phyloP scores from a whole-genome alignment of 2,113 vertebrate genomes.

The Aplodontia rufa region DNA sequence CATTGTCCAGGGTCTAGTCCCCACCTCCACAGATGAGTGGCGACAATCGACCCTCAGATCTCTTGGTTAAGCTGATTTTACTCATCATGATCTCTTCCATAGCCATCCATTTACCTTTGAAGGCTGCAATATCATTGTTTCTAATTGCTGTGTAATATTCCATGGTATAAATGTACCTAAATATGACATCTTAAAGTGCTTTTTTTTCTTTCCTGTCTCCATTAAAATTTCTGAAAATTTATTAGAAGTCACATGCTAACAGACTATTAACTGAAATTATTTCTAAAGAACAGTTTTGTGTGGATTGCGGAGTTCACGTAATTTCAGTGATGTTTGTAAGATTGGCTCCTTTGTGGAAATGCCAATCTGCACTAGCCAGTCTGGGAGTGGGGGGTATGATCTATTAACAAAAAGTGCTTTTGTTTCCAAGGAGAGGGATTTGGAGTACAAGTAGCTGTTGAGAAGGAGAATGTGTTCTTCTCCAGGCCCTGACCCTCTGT shows the following conservation, averaged over 20 bases:
- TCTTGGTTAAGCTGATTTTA: too few relatives aligned
- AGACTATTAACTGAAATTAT: not conserved
- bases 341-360: not conserved
- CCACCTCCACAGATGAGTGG: too few relatives aligned
- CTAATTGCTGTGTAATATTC: too few relatives aligned
- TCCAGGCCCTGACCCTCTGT: not conserved
- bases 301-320: not conserved
- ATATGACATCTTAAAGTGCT: not conserved
- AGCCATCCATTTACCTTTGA: too few relatives aligned
- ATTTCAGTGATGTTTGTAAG: not conserved
- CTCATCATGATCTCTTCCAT: too few relatives aligned
- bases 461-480: not conserved
- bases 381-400: not conserved
- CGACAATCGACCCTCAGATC: too few relatives aligned
- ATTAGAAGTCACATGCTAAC: not conserved
- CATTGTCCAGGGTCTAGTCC: too few relatives aligned
- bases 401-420: conserved; percentile 5
- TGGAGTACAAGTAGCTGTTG: not conserved
- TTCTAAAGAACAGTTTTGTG: not conserved
- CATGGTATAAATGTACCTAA: too few relatives aligned
- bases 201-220: not conserved
- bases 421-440: not conserved
- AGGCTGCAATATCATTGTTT: too few relatives aligned
- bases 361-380: not conserved
- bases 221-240: not conserved